phyloP scores from a whole-genome alignment of 2,113 vertebrate species.

The Dissostichus mawsoni region DNA sequence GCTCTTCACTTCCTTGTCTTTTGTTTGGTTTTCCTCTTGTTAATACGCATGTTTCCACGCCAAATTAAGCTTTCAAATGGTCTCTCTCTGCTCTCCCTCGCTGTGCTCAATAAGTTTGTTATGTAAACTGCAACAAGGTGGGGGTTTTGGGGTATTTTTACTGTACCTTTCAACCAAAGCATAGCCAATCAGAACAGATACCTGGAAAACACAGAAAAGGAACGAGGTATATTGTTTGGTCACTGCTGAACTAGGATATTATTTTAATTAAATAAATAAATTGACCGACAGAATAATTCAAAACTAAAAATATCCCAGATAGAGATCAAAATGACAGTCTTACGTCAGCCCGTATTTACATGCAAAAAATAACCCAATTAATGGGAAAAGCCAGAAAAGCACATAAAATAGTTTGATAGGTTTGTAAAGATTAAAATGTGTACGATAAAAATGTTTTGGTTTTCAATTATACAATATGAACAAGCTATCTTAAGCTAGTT shows the following conservation, averaged over 20 bases:
- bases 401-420: not conserved
- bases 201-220: conserved; percentile 14
- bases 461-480: not conserved
- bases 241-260: not conserved
- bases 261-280: not conserved
- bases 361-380: not conserved
- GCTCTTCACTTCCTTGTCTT: conserved; percentile 20
- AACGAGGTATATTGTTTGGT: not conserved
- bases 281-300: not conserved
- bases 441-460: not conserved
- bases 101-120: conserved; percentile 24
- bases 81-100: conserved; percentile 5
- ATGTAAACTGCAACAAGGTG: conserved; percentile 11
- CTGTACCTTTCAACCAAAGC: not conserved
- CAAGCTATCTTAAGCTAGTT: not conserved
- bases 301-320: not conserved
- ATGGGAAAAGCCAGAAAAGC: not conserved
- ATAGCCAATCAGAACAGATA: conserved; percentile 23
- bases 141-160: conserved; percentile 3
- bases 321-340: too few relatives aligned
- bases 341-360: too few relatives aligned
- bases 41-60: conserved; percentile 9
- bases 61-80: conserved; percentile 21
- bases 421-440: not conserved
- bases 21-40: conserved; percentile 37